These are phyloP conservation scores for Apoda limacodes DNA, from an alignment of 2,888 invertebrate genomes.

Conservation along the genomic window DNA sequence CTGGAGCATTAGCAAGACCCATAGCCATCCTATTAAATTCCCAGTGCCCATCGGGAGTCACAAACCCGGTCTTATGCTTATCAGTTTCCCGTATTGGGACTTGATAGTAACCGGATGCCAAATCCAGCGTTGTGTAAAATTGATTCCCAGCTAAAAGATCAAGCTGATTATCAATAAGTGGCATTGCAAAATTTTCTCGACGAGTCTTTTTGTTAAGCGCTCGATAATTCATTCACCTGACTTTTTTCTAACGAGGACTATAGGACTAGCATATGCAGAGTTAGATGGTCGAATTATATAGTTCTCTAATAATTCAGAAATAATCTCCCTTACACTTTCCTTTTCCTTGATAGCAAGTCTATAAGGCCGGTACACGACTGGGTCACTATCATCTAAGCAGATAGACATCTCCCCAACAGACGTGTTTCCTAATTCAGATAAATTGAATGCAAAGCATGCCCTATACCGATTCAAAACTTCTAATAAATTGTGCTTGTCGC, in stretches of 20 bases:
- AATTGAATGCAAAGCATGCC: constrained; percentile 11
- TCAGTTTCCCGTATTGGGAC: constrained; percentile 22
- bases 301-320: no score
- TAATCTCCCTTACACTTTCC: no score
- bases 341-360: constrained; percentile 12
- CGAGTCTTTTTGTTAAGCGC: constrained; percentile 13
- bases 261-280: constrained; percentile 6
- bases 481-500: constrained; percentile 7
- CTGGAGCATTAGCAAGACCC: constrained; percentile 12
- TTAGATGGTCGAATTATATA: no score
- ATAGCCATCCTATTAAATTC: constrained; percentile 16
- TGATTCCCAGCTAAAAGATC: constrained; percentile 10
- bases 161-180: constrained; percentile 16
- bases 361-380: constrained; percentile 16
- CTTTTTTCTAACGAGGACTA: constrained; percentile 7
- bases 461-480: constrained; percentile 8
- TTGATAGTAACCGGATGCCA: constrained; percentile 15
- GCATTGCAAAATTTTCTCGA: constrained; percentile 19
- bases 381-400: constrained; percentile 5
- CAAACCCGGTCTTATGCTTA: constrained; percentile 13
- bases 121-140: constrained; percentile 12
- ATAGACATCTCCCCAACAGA: constrained; percentile 12
- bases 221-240: no score
- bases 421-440: constrained; percentile 11
- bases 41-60: constrained; percentile 14